Conservation (phyloP, 2,888 invertebrate genomes). For the Drosophila diplacantha region DNA sequence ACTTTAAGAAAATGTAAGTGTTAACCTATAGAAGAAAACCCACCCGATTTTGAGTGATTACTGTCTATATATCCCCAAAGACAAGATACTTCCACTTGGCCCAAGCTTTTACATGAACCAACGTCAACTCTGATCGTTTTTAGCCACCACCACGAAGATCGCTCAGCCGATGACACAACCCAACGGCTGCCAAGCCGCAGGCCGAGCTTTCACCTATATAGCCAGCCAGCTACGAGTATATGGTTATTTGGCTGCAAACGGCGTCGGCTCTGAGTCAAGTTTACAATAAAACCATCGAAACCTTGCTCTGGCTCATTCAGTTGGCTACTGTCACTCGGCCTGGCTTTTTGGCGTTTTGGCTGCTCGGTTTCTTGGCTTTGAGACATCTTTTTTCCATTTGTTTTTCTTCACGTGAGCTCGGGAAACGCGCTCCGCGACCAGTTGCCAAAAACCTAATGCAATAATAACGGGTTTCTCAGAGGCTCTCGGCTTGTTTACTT, state of each 20-base stretch:
- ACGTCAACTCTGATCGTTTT: background rate
- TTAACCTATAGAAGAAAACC: background rate
- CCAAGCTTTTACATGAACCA: background rate
- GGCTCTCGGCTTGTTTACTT: conserved; percentile 3
- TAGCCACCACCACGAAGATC: conserved; percentile 1
- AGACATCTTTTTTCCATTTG: background rate
- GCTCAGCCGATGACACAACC: background rate
- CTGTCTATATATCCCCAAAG: background rate
- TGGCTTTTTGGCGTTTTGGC: conserved; percentile 23
- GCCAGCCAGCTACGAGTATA: conserved; percentile 7
- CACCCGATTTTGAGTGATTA: background rate
- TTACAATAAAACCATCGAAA: conserved; percentile 62
- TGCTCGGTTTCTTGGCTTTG: conserved; percentile 13
- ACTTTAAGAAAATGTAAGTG: conserved; percentile 5
- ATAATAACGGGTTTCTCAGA: conserved; percentile 42
- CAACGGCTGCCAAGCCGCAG: background rate
- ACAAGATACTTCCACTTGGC: background rate
- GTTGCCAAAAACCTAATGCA: conserved; percentile 27
- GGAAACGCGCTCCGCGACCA: conserved; percentile 35
- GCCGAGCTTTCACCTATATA: conserved; percentile 32
- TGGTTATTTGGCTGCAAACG: conserved; percentile 18
- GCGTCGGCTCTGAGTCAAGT: conserved; percentile 52
- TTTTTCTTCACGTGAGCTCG: conserved; percentile 38
- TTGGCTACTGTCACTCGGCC: conserved; percentile 53
- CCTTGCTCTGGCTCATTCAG: conserved; percentile 58